Conservation (phyloP, 2,888 invertebrate genomes). For the Agapostemon virescens region DNA sequence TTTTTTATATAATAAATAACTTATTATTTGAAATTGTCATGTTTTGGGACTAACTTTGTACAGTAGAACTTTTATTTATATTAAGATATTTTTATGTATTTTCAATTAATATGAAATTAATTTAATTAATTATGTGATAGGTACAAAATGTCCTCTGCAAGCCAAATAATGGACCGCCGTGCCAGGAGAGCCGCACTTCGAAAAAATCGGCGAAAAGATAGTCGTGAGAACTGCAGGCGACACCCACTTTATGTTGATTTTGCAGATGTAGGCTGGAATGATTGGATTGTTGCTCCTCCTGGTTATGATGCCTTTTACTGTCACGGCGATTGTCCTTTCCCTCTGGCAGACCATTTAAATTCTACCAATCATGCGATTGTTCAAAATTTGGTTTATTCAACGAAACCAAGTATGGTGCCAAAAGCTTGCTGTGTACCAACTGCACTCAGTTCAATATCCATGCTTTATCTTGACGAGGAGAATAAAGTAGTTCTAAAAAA, state of each 20-base stretch:
- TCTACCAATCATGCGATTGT: constrained; percentile 99
- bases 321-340: constrained; percentile 96
- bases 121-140: constrained; percentile 64
- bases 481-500: constrained; percentile 98
- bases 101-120: background rate
- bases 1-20: too few species aligned
- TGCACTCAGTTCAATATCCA: constrained; percentile 94
- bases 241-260: constrained; percentile 97
- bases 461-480: constrained; percentile 97
- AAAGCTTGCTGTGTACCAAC: constrained; percentile 99
- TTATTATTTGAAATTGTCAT: too few species aligned
- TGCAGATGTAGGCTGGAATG: constrained; percentile 97
- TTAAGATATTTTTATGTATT: background rate
- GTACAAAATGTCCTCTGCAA: constrained; percentile 80
- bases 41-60: too few species aligned
- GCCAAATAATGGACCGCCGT: constrained; percentile 81
- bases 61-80: too few species aligned
- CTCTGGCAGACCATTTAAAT: constrained; percentile 95
- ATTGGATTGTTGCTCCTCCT: constrained; percentile 98
- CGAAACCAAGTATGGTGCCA: constrained; percentile 93
- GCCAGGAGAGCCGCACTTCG: constrained; percentile 82
- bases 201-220: constrained; percentile 86
- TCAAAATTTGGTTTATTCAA: constrained; percentile 96
- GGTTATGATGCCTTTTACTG: constrained; percentile 98
- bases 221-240: constrained; percentile 91